Conservation (phyloP, 2,113 vertebrate genomes). For the Jacana jacana region DNA sequence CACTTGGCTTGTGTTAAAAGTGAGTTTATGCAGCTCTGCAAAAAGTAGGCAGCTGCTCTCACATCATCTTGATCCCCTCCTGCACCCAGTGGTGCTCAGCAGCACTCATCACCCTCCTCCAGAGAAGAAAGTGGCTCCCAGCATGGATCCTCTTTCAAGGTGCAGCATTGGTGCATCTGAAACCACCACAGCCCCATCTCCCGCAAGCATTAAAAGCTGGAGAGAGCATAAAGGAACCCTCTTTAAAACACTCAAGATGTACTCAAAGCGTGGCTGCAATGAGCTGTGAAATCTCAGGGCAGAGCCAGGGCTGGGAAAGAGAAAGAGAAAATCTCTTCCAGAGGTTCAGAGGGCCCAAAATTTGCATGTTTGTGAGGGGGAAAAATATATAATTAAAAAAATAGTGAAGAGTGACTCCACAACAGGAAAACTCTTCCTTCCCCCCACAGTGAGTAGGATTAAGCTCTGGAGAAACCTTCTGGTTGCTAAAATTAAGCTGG, state of each 20-base stretch:
- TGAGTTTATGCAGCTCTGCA: background rate
- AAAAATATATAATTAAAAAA: background rate
- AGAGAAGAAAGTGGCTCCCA: accelerated
- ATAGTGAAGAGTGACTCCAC: background rate
- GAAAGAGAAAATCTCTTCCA: constrained; percentile 17
- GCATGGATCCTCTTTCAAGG: accelerated
- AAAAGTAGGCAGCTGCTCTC: background rate
- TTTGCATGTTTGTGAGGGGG: background rate
- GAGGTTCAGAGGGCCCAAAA: background rate
- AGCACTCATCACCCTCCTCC: background rate
- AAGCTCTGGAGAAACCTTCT: background rate
- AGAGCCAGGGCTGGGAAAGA: constrained; percentile 5
- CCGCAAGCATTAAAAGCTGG: background rate
- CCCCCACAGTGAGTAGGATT: background rate
- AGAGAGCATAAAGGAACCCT: background rate
- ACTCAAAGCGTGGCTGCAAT: background rate
- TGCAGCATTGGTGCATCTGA: background rate
- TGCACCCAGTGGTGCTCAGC: background rate
- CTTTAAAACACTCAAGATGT: background rate
- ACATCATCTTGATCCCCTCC: background rate
- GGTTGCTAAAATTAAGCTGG: background rate
- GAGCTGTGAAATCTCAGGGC: constrained; percentile 47
- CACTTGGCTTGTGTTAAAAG: background rate
- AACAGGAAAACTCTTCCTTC: background rate
- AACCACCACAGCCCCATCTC: accelerated